Percentiles rank a stretch among this genome's conserved stretches.
Evolutionary conservation across 2,113 vertebrate genomes (phyloP).

Genomic region (Thalassarche chlororhynchos): DNA sequence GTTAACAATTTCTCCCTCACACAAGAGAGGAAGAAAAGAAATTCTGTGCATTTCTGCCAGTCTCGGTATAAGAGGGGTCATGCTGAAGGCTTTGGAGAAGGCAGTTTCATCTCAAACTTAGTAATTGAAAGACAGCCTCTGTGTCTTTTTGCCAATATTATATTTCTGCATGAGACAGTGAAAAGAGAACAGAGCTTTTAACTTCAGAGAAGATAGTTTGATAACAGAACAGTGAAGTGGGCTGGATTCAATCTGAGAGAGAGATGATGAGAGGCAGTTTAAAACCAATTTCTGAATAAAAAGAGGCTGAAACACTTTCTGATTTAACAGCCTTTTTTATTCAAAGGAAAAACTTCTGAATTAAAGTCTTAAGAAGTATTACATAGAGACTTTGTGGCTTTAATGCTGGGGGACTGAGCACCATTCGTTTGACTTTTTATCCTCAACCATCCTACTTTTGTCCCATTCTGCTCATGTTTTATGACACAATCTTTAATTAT

Average conservation of each 20-base stretch:
- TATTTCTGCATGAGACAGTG: slow-evolving; percentile 5
- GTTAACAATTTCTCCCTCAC: background rate
- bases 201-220: slow-evolving; percentile 21
- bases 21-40: background rate
- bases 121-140: slow-evolving; percentile 27
- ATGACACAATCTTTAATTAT: background rate
- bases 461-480: background rate
- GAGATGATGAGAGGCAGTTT: slow-evolving; percentile 36
- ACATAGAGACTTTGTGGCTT: background rate
- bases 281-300: slow-evolving; percentile 46
- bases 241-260: slow-evolving; percentile 8
- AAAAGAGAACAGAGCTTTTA: slow-evolving; percentile 31
- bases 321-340: slow-evolving; percentile 18
- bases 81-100: slow-evolving; percentile 30
- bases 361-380: slow-evolving; percentile 15
- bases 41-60: background rate
- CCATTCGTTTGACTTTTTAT: background rate
- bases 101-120: slow-evolving; percentile 31
- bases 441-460: background rate
- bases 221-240: slow-evolving; percentile 30
- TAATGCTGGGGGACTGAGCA: background rate
- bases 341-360: background rate
- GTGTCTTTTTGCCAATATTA: background rate
- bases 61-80: background rate
- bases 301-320: slow-evolving; percentile 2